Conservation (phyloP, 2,113 vertebrate species). For the Oncorhynchus kisutch region DNA sequence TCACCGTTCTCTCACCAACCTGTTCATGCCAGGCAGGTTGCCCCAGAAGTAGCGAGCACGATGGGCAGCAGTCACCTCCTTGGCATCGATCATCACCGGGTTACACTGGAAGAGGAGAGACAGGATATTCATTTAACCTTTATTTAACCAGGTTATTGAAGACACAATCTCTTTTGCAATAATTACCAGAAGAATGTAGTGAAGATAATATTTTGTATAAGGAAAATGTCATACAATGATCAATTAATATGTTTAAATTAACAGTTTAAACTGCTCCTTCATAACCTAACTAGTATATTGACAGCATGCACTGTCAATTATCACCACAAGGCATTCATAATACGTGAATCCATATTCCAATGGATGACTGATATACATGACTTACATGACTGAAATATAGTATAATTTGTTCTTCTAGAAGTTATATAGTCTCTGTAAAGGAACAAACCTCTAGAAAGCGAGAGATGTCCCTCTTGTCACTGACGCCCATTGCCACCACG, state of each 20-base stretch:
- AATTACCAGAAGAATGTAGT: too few species aligned
- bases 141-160: too few species aligned
- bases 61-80: conserved; percentile 97
- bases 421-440: not conserved
- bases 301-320: not conserved
- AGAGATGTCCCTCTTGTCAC: conserved; percentile 98
- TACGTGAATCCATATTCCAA: too few species aligned
- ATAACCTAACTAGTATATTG: not conserved
- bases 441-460: conserved; percentile 91
- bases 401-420: too few species aligned
- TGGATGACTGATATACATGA: too few species aligned
- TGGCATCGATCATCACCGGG: conserved; percentile 98
- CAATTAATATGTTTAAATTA: not conserved
- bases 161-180: too few species aligned
- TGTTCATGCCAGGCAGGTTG: conserved; percentile 99
- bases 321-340: conserved; percentile 49
- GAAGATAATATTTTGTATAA: not conserved
- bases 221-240: not conserved
- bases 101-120: conserved; percentile 79
- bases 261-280: not conserved
- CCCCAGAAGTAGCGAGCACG: conserved; percentile 98
- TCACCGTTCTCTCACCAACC: conserved; percentile 80
- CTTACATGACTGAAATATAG: too few species aligned
- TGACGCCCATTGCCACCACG: conserved; percentile 98
- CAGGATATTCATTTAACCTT: too few species aligned